These are phyloP conservation scores for Mobula birostris DNA, from an alignment of 2,113 vertebrate species.

Conservation along the genomic window DNA sequence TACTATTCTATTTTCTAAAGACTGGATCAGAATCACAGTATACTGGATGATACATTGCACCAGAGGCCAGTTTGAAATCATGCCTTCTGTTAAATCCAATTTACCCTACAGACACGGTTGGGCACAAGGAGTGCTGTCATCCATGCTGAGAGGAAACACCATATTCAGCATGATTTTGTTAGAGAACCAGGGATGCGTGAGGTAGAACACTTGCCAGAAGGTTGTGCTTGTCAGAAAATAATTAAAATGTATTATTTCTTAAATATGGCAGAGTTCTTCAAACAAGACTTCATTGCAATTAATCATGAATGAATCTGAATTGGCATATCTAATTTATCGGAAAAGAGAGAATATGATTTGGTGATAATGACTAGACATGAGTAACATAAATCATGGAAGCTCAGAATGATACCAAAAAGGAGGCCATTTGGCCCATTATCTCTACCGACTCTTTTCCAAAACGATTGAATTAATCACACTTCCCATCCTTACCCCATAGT, in stretches of 20 bases:
- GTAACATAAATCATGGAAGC: not conserved
- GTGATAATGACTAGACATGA: not conserved
- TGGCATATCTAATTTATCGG: not conserved
- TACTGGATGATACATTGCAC: not conserved
- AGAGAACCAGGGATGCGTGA: not conserved
- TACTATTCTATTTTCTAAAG: not conserved
- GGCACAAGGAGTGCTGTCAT: not conserved
- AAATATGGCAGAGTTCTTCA: not conserved
- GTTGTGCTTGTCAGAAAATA: conserved; percentile 16
- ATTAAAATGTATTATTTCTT: conserved; percentile 17
- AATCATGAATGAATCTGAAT: not conserved
- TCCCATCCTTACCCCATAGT: not conserved
- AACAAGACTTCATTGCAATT: not conserved
- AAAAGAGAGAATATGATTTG: not conserved
- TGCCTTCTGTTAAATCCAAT: conserved; percentile 4
- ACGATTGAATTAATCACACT: not conserved
- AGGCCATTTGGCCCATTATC: too few species aligned
- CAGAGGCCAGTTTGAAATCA: not conserved
- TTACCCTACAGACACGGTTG: not conserved
- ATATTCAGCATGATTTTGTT: not conserved
- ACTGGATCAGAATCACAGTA: not conserved
- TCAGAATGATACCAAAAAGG: not conserved
- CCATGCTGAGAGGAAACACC: not conserved
- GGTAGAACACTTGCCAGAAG: not conserved
- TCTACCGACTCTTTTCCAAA: not conserved